These are phyloP conservation scores for Minunthozetes semirufus DNA, from an alignment of 2,888 invertebrate genomes.

Conservation along the genomic window DNA sequence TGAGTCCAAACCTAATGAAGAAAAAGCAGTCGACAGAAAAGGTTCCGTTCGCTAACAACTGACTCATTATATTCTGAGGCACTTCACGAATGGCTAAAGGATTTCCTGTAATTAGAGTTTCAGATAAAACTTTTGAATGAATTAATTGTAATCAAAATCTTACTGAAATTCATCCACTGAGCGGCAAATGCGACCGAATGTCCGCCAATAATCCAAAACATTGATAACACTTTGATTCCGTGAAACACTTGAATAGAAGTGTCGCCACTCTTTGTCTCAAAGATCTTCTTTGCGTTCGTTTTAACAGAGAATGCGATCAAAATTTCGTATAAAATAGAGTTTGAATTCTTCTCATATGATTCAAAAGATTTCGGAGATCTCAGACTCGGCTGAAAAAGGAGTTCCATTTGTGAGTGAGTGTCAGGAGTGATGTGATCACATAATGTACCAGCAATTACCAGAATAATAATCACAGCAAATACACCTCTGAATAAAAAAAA, in stretches of 20 bases:
- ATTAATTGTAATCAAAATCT: slow-evolving; percentile 30
- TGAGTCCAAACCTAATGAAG: slow-evolving; percentile 44
- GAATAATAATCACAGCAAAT: slow-evolving; percentile 15
- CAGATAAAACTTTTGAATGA: background rate
- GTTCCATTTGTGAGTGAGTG: slow-evolving; percentile 4
- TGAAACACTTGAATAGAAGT: slow-evolving; percentile 38
- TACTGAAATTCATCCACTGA: slow-evolving; percentile 41
- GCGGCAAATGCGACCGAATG: slow-evolving; percentile 42
- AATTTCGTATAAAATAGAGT: slow-evolving; percentile 10
- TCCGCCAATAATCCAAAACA: slow-evolving; percentile 42
- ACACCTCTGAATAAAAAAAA: slow-evolving; percentile 34
- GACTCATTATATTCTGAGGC: slow-evolving; percentile 44
- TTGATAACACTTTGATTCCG: slow-evolving; percentile 41
- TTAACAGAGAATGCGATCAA: slow-evolving; percentile 39
- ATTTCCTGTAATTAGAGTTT: slow-evolving; percentile 42
- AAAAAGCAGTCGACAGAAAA: slow-evolving; percentile 47
- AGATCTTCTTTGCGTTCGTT: slow-evolving; percentile 39
- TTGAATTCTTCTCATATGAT: slow-evolving; percentile 1
- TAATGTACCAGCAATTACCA: slow-evolving; percentile 38
- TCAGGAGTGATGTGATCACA: background rate
- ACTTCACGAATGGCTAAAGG: slow-evolving; percentile 42
- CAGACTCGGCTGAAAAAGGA: background rate
- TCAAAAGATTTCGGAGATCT: background rate
- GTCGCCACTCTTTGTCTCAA: slow-evolving; percentile 30
- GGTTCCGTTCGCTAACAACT: slow-evolving; percentile 45